These are phyloP conservation scores for Ricordea florida DNA, from an alignment of 92 coral and sea anemone species.

Conservation along the genomic window DNA sequence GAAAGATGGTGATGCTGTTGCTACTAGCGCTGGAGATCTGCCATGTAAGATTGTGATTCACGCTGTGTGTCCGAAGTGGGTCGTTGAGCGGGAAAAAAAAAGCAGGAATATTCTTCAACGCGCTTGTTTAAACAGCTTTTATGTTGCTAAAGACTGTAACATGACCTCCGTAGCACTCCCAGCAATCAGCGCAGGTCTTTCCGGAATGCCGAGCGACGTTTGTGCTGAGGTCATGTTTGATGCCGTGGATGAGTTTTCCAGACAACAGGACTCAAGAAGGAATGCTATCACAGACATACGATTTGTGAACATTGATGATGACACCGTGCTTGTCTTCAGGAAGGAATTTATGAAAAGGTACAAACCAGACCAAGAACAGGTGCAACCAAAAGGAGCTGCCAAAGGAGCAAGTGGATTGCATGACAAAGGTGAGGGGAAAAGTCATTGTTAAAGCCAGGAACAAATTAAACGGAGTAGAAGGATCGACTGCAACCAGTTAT, in stretches of 20 bases:
- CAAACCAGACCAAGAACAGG: not conserved
- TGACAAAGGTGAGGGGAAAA: no score
- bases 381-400: no score
- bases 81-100: not conserved
- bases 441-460: no score
- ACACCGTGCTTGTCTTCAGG: conserved; percentile 54
- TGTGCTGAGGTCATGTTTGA: conserved; percentile 69
- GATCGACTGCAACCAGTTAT: no score
- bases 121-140: conserved; percentile 22
- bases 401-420: no score
- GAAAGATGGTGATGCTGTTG: conserved; percentile 16
- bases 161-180: conserved; percentile 54
- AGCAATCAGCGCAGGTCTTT: conserved; percentile 77
- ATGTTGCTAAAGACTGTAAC: not conserved
- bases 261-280: not conserved
- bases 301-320: conserved; percentile 74
- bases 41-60: conserved; percentile 33
- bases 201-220: conserved; percentile 62
- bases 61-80: conserved; percentile 50
- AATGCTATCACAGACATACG: conserved; percentile 53
- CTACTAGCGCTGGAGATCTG: conserved; percentile 32
- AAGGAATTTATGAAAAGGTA: conserved; percentile 53
- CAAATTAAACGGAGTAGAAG: no score
- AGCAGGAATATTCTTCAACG: conserved; percentile 2
- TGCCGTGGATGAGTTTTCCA: conserved; percentile 43